phyloP scores from a whole-genome alignment of 1,140 invertebrate genomes.

The Asobara japonica region DNA sequence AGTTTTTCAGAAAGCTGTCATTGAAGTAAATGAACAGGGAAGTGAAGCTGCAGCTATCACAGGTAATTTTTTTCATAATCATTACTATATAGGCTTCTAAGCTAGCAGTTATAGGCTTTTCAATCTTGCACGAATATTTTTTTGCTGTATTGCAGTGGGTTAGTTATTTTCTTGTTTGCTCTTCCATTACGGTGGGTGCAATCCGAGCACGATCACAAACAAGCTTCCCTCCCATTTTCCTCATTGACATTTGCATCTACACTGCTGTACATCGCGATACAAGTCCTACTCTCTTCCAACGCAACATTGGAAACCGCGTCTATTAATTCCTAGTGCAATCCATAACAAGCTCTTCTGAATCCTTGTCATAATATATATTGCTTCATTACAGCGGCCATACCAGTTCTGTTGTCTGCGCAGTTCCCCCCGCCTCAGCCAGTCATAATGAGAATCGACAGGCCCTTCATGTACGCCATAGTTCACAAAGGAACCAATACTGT shows the following conservation, averaged over 20 bases:
- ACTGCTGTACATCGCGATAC: neutral
- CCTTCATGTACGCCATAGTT: slow-evolving; percentile 10
- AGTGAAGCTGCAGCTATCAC: slow-evolving; percentile 70
- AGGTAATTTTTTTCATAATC: slow-evolving; percentile 44
- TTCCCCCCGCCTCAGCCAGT: neutral
- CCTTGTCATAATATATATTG: no score
- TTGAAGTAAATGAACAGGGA: slow-evolving; percentile 74
- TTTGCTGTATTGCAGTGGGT: no score
- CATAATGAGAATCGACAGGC: neutral
- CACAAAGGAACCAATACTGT: neutral
- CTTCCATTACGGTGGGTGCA: neutral
- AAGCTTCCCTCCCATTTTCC: neutral
- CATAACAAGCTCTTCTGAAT: no score
- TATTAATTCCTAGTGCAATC: no score
- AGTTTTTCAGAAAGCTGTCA: slow-evolving; percentile 70
- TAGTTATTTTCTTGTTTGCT: no score
- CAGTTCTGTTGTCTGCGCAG: no score
- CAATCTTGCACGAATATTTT: neutral
- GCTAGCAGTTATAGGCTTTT: neutral
- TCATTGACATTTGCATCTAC: slow-evolving; percentile 11
- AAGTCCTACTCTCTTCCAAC: slow-evolving; percentile 15
- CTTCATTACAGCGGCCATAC: no score
- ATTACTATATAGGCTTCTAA: neutral
- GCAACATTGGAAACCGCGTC: neutral
- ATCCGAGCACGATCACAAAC: neutral